phyloP scores from a whole-genome alignment of 2,888 invertebrate species.

The Monochamus alternatus region DNA sequence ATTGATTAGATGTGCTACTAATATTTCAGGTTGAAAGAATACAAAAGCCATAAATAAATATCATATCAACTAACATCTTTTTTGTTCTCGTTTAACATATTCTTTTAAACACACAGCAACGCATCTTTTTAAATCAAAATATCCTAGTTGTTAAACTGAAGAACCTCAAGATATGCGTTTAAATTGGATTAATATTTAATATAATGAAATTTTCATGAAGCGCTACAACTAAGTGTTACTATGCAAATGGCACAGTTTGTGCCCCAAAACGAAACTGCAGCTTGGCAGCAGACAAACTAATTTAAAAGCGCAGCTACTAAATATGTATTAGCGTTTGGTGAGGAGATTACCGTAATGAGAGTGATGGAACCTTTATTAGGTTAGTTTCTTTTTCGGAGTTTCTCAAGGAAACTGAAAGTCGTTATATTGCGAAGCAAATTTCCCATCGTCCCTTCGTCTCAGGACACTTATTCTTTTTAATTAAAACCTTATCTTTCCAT shows the following conservation, averaged over 20 bases:
- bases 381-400: slow-evolving; percentile 21
- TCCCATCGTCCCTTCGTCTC: not conserved
- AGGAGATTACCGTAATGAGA: slow-evolving; percentile 23
- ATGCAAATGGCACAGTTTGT: slow-evolving; percentile 2
- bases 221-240: not conserved
- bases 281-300: not conserved
- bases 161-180: too few species aligned
- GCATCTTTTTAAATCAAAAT: too few species aligned
- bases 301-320: slow-evolving; percentile 23
- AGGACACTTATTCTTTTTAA: not conserved
- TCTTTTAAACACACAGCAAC: too few species aligned
- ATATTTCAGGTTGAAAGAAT: too few species aligned
- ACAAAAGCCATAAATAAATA: too few species aligned
- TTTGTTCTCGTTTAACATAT: too few species aligned
- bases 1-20: too few species aligned
- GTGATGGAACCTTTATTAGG: slow-evolving; percentile 23
- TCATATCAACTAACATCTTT: too few species aligned
- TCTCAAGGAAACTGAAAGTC: slow-evolving; percentile 21
- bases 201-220: too few species aligned
- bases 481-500: slow-evolving; percentile 17
- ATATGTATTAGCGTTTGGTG: slow-evolving; percentile 21
- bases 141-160: too few species aligned
- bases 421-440: slow-evolving; percentile 17
- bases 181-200: too few species aligned
- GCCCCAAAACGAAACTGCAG: not conserved